Evolutionary conservation across 1,140 invertebrate species (phyloP), one percentile per base, ranked within the genome.

Genomic region (Gryon sp.): DNA sequence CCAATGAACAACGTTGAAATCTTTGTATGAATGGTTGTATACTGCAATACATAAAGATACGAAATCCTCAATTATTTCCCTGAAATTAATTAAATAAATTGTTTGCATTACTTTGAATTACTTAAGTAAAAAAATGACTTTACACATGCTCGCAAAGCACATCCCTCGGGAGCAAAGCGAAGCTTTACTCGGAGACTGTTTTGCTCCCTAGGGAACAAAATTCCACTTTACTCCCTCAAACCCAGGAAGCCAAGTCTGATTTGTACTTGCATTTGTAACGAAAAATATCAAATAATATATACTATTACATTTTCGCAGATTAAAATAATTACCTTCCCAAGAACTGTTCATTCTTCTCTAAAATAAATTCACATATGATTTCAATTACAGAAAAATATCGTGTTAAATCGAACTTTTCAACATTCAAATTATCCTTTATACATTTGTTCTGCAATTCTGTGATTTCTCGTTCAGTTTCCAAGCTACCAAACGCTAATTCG

Each of bases 401-500:
- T 2, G 1, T 6, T 2, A 66, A 68, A 46, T 75, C 38, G 41
- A 60, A 75, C 22, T 45, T 62, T 5, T 6, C 8, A 15, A 7
- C 1, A 57, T 50, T 36, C 11, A 76, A 57, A 48, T 43, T 5
- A 12, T 63, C 7, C 8, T 19, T 46, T 0, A 63, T 14, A 0
- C 63, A 7, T 3, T 5, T 26, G 11, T 32, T 19, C 14, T 76
- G 73, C 0, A 57, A 34, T 6, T 38, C 12, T 11, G 14, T 32
- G 0, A 57, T 26, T 12, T 15, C 40, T 8, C 3, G 30, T 41
- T 12, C 18, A 50, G 9, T 28, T 52, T 65, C 48, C 9, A 76
- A 26, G 46, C 63, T 65, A n/a, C 50, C 50, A 26, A 69, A 76
- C 8, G 41, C 6, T 12, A 69, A 11, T 52, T 65, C 60, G 1